Evolutionary conservation across 2,888 invertebrate species (phyloP), one percentile per base, ranked within the genome.

Genomic region (Sphecodes monilicornis): DNA sequence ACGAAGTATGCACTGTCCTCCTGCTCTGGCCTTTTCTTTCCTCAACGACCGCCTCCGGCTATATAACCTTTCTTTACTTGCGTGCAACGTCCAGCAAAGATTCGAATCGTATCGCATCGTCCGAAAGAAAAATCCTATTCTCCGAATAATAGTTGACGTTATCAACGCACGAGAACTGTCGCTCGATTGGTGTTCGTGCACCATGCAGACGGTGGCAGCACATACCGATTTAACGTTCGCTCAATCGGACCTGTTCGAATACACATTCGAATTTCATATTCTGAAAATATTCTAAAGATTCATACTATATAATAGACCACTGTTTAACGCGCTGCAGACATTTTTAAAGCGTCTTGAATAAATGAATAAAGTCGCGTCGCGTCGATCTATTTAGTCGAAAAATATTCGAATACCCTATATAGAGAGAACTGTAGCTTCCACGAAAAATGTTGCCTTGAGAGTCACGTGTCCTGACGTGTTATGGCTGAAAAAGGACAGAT

Each of bases 21-120:
- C n/a, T n/a, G 60, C 60, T 75, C 26, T 41, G 71, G 69, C 64
- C 72, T 70, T 79, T 72, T 66, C 36, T 73, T 46, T 26, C 43
- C 66, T n/a, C 73, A 41, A 29, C 41, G 16, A n/a, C 10, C 54
- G 54, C 54, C 54, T n/a, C n/a, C 18, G 46, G 29, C 70, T 66
- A n/a, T n/a, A n/a, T n/a, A 36, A 41, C n/a, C 71, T 83, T 83
- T 73, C 78, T 73, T 78, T 43, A 26, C 71, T 82, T 39, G 46
- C 46, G 64, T 69, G 26, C 46, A 71, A 82, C 18, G 54, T 3
- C 1, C 36, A 60, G 18, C 41, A 10, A 8, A 41, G 60, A n/a
- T 72, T 43, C 54, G 54, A n/a, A 54, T 54, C 54, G n/a, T 36
- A 36, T 36, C 64, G 60, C 29, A 57, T 57, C 57, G 22, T 32